Evolutionary conservation across 2,888 invertebrate genomes (phyloP), one percentile per base, ranked within the genome.

Genomic region (Torymus tubicola): DNA sequence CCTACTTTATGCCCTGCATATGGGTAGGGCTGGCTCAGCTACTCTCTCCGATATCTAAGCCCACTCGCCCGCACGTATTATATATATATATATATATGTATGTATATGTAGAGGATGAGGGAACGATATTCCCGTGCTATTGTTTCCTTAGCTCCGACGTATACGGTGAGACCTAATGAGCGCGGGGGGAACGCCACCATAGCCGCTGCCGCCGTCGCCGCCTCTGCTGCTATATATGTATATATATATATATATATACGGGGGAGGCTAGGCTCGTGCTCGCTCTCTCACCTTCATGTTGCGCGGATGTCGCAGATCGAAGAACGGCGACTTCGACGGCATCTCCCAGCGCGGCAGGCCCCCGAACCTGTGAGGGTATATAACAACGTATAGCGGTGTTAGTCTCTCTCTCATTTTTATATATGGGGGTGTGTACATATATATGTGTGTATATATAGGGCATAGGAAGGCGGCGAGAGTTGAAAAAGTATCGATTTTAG

Each of bases 291-390:
- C 91, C 91, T 92, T 92, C 42, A 91, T 86, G 71, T 73, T 76
- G 16, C 90, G 88, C 24, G 92, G 92, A 31, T 91, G 88, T 74
- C 91, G 88, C 58, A 92, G 87, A 83, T 92, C 91, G 86, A 89
- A 85, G 82, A 88, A 89, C 70, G 78, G 73, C 68, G 87, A 86
- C 50, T 75, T 74, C 14, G 87, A 80, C 1, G 87, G 84, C 18
- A 89, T 87, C 80, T 90, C 90, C 83, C 78, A 87, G 3, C 90
- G 88, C 2, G 84, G 73, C 42, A 80, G 74, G n/a, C 75, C 78
- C 13, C 21, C 10, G 77, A 84, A 82, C 64, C 86, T 84, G 74
- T 55, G 12, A 1, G 31, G 2, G 16, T 53, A 21, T 16, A 24
- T 50, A 57, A 42, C 42, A 42, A 42, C 57, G 11, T 57, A 24